Conservation (phyloP, 2,888 invertebrate species). For the Leptopilina myrica region DNA sequence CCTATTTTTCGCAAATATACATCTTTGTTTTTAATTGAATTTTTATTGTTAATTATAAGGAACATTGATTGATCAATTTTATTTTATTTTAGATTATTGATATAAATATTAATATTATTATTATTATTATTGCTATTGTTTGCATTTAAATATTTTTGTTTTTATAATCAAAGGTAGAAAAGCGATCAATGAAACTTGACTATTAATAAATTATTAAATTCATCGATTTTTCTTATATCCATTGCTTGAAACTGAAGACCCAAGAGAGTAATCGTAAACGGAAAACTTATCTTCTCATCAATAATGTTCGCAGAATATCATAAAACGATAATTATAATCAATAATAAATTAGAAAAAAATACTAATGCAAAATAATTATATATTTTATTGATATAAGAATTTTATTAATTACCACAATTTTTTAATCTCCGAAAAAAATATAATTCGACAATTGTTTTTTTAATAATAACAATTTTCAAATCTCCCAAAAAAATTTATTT, state of each 20-base stretch:
- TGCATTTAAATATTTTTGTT: neutral
- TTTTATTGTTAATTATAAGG: too few relatives aligned
- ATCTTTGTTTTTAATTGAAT: neutral
- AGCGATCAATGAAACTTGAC: neutral
- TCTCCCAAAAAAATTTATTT: too few relatives aligned
- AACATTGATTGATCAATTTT: too few relatives aligned
- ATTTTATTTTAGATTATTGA: too few relatives aligned
- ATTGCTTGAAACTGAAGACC: slow-evolving; percentile 1
- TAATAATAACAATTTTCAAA: too few relatives aligned
- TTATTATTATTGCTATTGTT: too few relatives aligned
- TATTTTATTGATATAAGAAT: too few relatives aligned
- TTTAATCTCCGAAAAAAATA: too few relatives aligned
- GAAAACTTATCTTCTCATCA: neutral
- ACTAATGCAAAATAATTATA: neutral
- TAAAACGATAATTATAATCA: too few relatives aligned
- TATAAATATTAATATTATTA: too few relatives aligned
- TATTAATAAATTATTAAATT: slow-evolving; percentile 13
- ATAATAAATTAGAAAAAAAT: neutral
- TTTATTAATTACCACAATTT: too few relatives aligned
- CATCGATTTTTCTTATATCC: slow-evolving; percentile 3
- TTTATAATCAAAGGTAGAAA: neutral
- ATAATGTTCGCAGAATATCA: neutral
- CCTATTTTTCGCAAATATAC: neutral
- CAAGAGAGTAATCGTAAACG: neutral
- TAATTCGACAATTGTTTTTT: too few relatives aligned